phyloP scores from a whole-genome alignment of 2,797 vertebrate genomes.

The Monodelphis domestica region DNA sequence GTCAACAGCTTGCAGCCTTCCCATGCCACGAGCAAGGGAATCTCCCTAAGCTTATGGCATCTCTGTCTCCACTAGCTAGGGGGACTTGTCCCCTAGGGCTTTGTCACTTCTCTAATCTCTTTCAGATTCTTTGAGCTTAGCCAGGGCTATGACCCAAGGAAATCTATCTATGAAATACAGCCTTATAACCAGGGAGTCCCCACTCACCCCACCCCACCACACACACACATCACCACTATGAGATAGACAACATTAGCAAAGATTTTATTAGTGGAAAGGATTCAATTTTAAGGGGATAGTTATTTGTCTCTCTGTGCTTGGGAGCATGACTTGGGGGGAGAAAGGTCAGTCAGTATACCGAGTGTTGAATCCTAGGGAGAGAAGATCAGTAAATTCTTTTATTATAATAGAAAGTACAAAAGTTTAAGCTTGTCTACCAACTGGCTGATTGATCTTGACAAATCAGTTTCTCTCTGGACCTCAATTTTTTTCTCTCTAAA shows the following conservation, averaged over 20 bases:
- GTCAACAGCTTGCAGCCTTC: background rate
- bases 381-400: background rate
- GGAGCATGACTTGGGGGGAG: background rate
- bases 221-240: background rate
- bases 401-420: background rate
- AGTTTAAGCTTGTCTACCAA: background rate
- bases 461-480: background rate
- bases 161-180: background rate
- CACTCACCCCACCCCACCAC: background rate
- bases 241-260: background rate
- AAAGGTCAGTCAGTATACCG: background rate
- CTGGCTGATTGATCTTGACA: background rate
- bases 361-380: background rate
- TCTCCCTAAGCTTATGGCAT: background rate
- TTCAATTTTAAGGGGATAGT: background rate
- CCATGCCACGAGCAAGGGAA: too few species aligned
- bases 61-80: background rate
- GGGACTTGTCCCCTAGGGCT: background rate
- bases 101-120: background rate
- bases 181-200: background rate
- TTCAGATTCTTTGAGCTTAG: background rate
- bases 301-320: background rate
- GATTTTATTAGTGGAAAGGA: background rate
- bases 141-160: background rate
- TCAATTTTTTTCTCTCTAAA: background rate